Evolutionary conservation across 2,797 vertebrate species (phyloP).

Genomic region (Sebastes minor): DNA sequence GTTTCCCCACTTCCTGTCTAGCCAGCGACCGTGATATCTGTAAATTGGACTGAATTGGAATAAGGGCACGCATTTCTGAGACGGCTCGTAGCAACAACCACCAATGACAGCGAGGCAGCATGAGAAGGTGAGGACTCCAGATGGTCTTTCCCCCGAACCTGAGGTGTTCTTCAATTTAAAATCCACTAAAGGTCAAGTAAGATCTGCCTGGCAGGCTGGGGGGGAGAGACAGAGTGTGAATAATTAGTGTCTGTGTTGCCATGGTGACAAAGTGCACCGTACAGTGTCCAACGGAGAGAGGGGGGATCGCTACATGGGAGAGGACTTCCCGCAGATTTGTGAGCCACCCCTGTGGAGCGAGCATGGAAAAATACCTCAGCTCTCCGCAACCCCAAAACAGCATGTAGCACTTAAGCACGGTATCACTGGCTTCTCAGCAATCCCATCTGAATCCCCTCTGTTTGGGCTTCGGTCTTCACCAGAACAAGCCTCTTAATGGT

Average conservation of each 20-base stretch:
- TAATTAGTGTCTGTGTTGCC: conserved; percentile 83
- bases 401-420: conserved; percentile 55
- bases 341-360: conserved; percentile 55
- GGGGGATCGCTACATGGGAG: conserved; percentile 50
- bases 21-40: neutral
- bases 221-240: conserved; percentile 70
- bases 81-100: conserved; percentile 19
- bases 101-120: conserved; percentile 21
- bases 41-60: conserved; percentile 37
- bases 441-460: conserved; percentile 16
- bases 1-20: conserved; percentile 22
- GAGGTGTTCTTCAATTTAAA: conserved; percentile 75
- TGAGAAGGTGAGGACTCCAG: conserved; percentile 58
- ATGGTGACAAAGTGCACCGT: conserved; percentile 80
- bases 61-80: conserved; percentile 12
- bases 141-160: conserved; percentile 64
- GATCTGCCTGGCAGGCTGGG: conserved; percentile 73
- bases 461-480: conserved; percentile 30
- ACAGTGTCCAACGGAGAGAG: conserved; percentile 62
- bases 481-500: conserved; percentile 39
- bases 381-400: conserved; percentile 58
- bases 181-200: conserved; percentile 84
- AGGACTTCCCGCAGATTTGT: conserved; percentile 75
- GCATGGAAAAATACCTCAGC: conserved; percentile 56
- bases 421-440: conserved; percentile 39